Conservation (phyloP, 2,113 vertebrate species). For the Elanus axillaris region DNA sequence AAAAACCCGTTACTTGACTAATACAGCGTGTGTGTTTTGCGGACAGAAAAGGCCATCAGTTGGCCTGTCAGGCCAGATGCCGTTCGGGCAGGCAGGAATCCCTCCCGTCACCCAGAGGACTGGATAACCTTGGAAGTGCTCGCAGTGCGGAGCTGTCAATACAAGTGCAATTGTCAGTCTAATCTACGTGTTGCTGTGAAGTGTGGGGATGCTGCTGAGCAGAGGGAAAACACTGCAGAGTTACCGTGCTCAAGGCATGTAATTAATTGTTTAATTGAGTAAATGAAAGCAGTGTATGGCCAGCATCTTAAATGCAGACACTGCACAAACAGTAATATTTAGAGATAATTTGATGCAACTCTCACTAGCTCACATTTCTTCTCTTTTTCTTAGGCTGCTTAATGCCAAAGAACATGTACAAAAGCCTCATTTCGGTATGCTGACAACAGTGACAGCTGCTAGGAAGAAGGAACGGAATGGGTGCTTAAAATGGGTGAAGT, state of each 20-base stretch:
- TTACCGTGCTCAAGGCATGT: background rate
- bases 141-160: accelerated
- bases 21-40: background rate
- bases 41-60: background rate
- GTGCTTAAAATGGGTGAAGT: background rate
- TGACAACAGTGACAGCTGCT: background rate
- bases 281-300: background rate
- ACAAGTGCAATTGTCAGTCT: background rate
- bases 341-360: accelerated
- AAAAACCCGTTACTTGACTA: accelerated
- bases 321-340: background rate
- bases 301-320: background rate
- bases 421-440: background rate
- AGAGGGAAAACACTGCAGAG: background rate
- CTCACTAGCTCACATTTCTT: background rate
- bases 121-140: background rate
- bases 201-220: background rate
- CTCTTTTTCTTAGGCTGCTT: background rate
- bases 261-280: background rate
- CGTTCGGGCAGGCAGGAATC: background rate
- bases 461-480: background rate
- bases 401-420: background rate
- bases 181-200: background rate
- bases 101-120: background rate
- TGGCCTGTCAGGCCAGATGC: background rate